phyloP scores from a whole-genome alignment of 2,888 invertebrate genomes.

The Panopea generosa region DNA sequence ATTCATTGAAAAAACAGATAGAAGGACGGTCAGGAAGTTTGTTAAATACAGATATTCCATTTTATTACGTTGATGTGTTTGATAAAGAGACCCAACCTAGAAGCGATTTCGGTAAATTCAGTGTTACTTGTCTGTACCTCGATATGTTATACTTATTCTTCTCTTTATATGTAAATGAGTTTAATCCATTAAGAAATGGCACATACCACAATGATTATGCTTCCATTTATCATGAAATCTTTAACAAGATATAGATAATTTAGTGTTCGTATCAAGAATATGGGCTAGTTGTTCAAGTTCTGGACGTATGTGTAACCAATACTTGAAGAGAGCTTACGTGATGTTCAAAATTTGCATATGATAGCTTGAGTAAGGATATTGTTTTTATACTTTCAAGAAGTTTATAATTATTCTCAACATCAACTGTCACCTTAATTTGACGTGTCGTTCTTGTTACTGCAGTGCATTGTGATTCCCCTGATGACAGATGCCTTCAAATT shows the following conservation, averaged over 20 bases:
- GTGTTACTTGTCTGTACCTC: no score
- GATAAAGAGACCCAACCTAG: slow-evolving; percentile 15
- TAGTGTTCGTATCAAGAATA: no score
- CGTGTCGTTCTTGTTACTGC: background rate
- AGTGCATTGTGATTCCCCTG: slow-evolving; percentile 26
- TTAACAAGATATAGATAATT: no score
- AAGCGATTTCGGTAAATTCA: slow-evolving; percentile 13
- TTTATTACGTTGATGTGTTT: slow-evolving; percentile 23
- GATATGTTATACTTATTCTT: background rate
- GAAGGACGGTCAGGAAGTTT: background rate
- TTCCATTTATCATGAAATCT: no score
- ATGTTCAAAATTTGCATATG: no score
- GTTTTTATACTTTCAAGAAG: no score
- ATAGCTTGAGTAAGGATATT: no score
- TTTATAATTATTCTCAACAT: background rate
- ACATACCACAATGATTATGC: no score
- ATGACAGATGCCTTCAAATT: slow-evolving; percentile 35
- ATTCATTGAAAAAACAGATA: slow-evolving; percentile 18
- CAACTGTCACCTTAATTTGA: background rate
- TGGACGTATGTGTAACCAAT: no score
- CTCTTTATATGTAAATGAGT: background rate
- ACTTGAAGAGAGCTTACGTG: no score
- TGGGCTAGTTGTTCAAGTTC: no score
- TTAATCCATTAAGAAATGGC: background rate
- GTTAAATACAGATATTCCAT: background rate